Percentiles rank a stretch among this genome's conserved stretches.
Evolutionary conservation across 2,797 vertebrate species (phyloP).

Genomic region (Cyclura pinguis): DNA sequence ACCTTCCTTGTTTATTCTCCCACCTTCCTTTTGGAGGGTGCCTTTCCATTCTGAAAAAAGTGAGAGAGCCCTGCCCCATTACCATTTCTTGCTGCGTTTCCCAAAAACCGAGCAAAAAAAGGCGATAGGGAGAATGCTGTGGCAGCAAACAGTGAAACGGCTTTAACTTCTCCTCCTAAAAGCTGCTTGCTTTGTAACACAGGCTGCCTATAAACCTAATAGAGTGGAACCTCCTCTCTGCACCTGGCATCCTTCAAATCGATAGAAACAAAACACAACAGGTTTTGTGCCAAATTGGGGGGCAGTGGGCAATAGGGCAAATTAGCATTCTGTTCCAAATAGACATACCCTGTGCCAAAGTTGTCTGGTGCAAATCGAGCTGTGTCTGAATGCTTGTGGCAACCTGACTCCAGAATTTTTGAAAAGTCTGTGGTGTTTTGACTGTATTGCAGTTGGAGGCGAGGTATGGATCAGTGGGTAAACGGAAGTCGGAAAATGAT

Average conservation of each 20-base stretch:
- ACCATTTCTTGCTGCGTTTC: background rate
- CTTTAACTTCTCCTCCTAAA: background rate
- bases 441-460: background rate
- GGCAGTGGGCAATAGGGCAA: background rate
- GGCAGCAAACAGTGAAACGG: background rate
- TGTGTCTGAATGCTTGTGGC: background rate
- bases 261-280: background rate
- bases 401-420: background rate
- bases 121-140: background rate
- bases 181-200: fast-evolving
- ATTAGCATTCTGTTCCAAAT: background rate
- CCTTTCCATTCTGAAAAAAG: background rate
- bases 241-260: background rate
- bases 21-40: background rate
- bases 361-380: background rate
- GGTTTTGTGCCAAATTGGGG: background rate
- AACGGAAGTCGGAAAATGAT: no score
- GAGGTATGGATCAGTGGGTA: background rate
- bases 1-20: background rate
- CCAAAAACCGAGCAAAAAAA: background rate
- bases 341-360: background rate
- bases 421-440: background rate
- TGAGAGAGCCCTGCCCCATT: background rate
- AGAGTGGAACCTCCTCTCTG: background rate
- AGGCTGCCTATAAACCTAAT: conserved; percentile 10